Evolutionary conservation across 2,888 invertebrate species (phyloP).

Genomic region (Octodonta nipae): DNA sequence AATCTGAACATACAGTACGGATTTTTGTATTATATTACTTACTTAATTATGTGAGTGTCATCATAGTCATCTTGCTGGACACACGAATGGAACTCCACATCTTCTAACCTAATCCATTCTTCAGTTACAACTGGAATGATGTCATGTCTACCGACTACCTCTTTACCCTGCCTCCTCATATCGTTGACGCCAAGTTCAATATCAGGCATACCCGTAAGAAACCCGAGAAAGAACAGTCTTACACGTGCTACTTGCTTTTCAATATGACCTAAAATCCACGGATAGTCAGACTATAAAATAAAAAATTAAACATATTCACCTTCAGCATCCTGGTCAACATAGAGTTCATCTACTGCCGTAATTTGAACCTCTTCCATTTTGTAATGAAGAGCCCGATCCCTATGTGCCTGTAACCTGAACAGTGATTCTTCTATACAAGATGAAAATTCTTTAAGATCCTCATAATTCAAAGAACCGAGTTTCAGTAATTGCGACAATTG

Average conservation of each 20-base stretch:
- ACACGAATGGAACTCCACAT: constrained; percentile 85
- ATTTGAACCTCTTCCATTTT: constrained; percentile 94
- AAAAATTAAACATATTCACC: constrained; percentile 37
- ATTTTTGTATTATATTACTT: constrained; percentile 17
- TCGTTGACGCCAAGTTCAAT: constrained; percentile 97
- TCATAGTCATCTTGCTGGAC: constrained; percentile 86
- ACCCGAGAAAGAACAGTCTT: constrained; percentile 88
- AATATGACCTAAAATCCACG: constrained; percentile 39
- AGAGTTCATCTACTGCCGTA: constrained; percentile 82
- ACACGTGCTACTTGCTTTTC: constrained; percentile 88
- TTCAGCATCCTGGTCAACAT: constrained; percentile 75
- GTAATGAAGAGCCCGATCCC: constrained; percentile 79
- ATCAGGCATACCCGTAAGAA: constrained; percentile 90
- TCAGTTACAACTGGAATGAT: constrained; percentile 97
- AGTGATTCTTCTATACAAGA: constrained; percentile 84
- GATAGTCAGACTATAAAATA: background rate
- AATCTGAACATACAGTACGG: background rate
- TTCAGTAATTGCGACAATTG: constrained; percentile 93
- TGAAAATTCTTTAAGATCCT: constrained; percentile 86
- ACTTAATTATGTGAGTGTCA: constrained; percentile 73
- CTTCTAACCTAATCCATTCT: constrained; percentile 96
- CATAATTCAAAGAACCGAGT: constrained; percentile 77
- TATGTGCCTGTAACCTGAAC: constrained; percentile 69
- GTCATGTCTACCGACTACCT: constrained; percentile 96
- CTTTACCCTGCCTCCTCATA: constrained; percentile 92